Conservation (phyloP, 2,797 vertebrate species). For the Podarcis lilfordi region DNA sequence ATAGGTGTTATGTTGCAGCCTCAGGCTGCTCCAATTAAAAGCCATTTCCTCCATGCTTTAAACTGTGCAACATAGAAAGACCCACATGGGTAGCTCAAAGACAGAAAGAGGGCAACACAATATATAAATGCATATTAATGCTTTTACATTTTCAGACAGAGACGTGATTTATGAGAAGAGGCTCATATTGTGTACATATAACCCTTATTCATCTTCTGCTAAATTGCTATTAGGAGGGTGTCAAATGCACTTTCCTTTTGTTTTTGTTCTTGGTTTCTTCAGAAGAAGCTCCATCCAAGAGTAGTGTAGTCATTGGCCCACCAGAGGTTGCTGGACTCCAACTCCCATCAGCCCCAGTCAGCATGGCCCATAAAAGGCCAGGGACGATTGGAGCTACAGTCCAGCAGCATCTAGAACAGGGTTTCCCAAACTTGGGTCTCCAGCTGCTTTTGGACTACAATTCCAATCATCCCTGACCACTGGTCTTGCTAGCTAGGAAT, state of each 20-base stretch:
- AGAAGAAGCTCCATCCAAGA: neutral
- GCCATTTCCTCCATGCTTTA: neutral
- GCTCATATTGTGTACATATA: neutral
- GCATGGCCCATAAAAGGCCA: too few relatives aligned
- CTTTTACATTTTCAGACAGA: constrained; percentile 3
- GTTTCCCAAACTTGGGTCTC: too few relatives aligned
- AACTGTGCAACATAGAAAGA: neutral
- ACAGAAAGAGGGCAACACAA: neutral
- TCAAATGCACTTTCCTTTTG: neutral
- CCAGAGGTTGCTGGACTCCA: neutral
- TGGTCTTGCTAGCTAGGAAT: too few relatives aligned
- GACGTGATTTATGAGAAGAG: neutral
- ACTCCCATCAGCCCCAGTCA: too few relatives aligned
- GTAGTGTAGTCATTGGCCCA: neutral
- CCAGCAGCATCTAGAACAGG: too few relatives aligned
- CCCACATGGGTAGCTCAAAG: neutral
- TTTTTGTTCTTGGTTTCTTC: fast-evolving
- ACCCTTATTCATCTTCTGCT: neutral
- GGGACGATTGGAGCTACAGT: too few relatives aligned
- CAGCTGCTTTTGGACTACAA: too few relatives aligned
- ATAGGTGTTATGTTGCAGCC: neutral
- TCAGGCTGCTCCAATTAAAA: neutral
- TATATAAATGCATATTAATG: neutral
- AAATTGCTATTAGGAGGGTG: neutral
- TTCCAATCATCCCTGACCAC: too few relatives aligned